Base-by-base conservation (phyloP, 2,113 vertebrate genomes). In the Microtus richardsoni region DNA sequence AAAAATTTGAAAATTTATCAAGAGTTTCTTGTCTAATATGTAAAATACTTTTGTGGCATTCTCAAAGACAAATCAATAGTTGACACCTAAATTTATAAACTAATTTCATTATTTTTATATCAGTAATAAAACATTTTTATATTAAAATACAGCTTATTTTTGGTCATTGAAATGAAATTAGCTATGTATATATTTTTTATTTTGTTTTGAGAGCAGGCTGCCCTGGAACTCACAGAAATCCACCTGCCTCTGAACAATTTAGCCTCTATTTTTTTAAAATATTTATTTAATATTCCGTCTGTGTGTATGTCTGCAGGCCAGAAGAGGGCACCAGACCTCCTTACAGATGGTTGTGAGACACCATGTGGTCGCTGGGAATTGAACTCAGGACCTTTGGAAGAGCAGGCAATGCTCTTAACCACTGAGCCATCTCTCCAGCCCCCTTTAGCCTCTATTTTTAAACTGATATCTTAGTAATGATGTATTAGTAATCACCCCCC, bases 401-500 rank as follows among this genome's bases (percentile, higher is more conserved):
- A 44, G 44, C 44, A 44, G 44, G 44, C 5, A 44, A 44, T 44
- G 6, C 44, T 44, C 44, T 44, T 44, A 44, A 44, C 44, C 44
- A 44, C 44, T 44, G 44, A 44, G 44, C 44, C 44, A 44, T 44
- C 44, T 44, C 44, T 44, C 44, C 44, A 44, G 44, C 44, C 44
- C 44, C 4, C 41, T 79, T 78, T 89, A 95, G 89, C 88, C 88
- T 97, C 28, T 52, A 91, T 85, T 96, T 97, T 88, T 91, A 97
- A 95, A 58, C 33, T 93, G 33, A 64, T 90, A 77, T 95, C 97
- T 85, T 62, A 95, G 88, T 62, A 94, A 4, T 74, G 21, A 36
- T 66, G 58, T 36, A 89, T 49, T 95, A 78, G 54, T 97, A 97
- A 96, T 96, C 39, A 58, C 58, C 19, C 58, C 17, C 54, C 1